These are phyloP conservation scores for Cepphus grylle DNA, from an alignment of 2,113 vertebrate genomes.

Conservation along the genomic window DNA sequence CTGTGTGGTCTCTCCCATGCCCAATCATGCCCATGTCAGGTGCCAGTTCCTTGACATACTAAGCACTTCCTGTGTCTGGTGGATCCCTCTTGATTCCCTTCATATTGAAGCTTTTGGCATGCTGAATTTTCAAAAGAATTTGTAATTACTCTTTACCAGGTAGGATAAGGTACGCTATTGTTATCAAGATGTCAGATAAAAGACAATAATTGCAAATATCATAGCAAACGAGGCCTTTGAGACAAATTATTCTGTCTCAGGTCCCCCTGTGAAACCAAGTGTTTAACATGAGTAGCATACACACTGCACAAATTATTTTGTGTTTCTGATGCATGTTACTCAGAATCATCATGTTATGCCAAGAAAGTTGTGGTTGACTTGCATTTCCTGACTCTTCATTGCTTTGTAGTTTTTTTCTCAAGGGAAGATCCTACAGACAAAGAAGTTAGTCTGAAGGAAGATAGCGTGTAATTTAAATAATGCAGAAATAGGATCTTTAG, in stretches of 20 bases:
- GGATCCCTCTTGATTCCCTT: neutral
- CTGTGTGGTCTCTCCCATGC: neutral
- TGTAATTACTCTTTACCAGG: neutral
- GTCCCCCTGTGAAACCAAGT: neutral
- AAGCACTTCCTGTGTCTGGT: neutral
- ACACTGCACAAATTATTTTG: neutral
- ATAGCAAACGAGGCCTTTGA: neutral
- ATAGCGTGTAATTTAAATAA: neutral
- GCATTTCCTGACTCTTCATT: neutral
- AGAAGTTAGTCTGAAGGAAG: neutral
- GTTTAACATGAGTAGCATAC: neutral
- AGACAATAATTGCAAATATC: conserved; percentile 11
- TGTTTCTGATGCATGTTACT: neutral
- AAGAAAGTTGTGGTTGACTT: neutral
- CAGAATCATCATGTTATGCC: neutral
- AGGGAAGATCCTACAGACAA: neutral
- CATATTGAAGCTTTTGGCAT: neutral
- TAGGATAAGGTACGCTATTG: neutral
- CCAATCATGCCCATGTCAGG: neutral
- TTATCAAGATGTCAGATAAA: neutral
- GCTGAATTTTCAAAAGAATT: neutral
- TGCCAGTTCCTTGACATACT: neutral
- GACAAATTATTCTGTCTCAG: neutral
- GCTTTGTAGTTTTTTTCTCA: neutral
- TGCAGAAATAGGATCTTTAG: neutral